phyloP scores from a whole-genome alignment of 2,113 vertebrate species.

The Suricata suricatta region DNA sequence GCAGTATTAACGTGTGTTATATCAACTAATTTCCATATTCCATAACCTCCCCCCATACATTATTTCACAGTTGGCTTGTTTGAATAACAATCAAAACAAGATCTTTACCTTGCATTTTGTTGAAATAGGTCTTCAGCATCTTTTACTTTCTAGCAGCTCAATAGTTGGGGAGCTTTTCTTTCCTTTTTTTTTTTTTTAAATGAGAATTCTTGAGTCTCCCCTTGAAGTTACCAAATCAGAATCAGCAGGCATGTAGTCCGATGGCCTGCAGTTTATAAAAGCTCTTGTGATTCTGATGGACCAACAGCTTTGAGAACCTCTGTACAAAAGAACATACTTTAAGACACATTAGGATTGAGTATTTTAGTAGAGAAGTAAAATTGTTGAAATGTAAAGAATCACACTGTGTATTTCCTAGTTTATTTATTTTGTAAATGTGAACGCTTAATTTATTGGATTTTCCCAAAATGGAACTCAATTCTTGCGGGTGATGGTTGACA shows the following conservation, averaged over 20 bases:
- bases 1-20: background rate
- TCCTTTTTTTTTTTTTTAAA: background rate
- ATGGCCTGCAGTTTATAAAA: background rate
- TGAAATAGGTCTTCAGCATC: background rate
- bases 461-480: background rate
- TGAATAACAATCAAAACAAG: slow-evolving; percentile 10
- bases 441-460: background rate
- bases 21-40: background rate
- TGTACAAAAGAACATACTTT: background rate
- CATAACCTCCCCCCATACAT: background rate
- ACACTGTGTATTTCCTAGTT: background rate
- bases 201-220: background rate
- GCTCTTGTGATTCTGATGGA: background rate
- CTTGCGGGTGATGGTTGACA: background rate
- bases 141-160: background rate
- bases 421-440: background rate
- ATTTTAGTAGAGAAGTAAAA: background rate
- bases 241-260: background rate
- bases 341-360: background rate
- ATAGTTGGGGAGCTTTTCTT: background rate
- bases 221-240: background rate
- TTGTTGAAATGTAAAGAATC: slow-evolving; percentile 22
- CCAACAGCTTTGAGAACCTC: background rate
- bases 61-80: background rate
- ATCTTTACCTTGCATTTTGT: background rate